These are phyloP conservation scores for Trematocara zebra DNA, from an alignment of 2,113 vertebrate species.

Conservation along the genomic window DNA sequence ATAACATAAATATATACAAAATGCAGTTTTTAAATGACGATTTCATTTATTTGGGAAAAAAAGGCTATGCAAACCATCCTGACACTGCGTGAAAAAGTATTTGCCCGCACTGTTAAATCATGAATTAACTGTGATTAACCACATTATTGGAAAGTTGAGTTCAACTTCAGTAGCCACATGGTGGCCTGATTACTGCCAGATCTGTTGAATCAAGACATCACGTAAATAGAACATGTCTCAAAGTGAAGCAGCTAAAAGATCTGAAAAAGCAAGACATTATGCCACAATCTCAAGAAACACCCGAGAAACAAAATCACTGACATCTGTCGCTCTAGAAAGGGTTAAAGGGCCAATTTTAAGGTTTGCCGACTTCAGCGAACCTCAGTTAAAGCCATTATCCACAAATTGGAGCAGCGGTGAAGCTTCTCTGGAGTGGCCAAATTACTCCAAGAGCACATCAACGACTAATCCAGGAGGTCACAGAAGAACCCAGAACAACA, in stretches of 20 bases:
- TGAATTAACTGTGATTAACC: not conserved
- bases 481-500: not conserved
- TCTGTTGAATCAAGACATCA: not conserved
- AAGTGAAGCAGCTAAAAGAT: not conserved
- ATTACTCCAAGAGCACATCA: not conserved
- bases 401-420: not conserved
- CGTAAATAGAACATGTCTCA: not conserved
- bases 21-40: not conserved
- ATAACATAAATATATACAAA: not conserved
- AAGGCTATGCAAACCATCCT: not conserved
- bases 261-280: not conserved
- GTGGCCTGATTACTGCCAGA: not conserved
- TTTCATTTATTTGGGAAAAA: rapidly evolving
- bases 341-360: not conserved
- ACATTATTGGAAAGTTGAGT: not conserved
- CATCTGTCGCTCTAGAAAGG: not conserved
- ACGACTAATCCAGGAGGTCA: too few relatives aligned
- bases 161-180: not conserved
- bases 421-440: not conserved
- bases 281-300: not conserved
- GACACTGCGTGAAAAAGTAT: not conserved
- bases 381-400: not conserved
- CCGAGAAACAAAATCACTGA: not conserved
- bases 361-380: not conserved
- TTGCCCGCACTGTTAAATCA: not conserved